phyloP scores from a whole-genome alignment of 2,797 vertebrate species.

The Leucoraja ocellata region DNA sequence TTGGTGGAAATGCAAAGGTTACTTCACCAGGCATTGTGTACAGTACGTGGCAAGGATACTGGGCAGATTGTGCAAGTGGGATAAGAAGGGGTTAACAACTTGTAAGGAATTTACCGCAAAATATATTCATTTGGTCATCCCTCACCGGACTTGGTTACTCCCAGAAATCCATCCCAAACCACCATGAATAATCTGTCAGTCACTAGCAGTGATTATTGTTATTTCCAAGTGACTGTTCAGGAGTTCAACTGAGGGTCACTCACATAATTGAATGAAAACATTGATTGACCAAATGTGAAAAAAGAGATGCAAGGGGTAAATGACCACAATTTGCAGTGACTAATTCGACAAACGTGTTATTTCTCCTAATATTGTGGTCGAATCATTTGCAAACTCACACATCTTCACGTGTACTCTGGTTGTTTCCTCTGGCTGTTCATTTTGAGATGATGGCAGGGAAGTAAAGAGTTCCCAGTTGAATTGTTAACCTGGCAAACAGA shows the following conservation, averaged over 20 bases:
- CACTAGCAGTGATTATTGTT: constrained; percentile 23
- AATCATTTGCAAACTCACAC: neutral
- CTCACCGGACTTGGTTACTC: neutral
- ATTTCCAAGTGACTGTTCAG: constrained; percentile 12
- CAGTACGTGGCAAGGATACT: neutral
- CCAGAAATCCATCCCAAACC: neutral
- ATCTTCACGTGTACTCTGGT: neutral
- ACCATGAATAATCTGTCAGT: constrained; percentile 7
- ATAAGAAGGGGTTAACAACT: neutral
- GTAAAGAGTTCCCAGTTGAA: neutral
- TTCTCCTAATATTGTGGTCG: neutral
- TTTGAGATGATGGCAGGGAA: neutral
- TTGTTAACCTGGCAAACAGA: neutral
- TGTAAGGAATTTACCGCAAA: neutral
- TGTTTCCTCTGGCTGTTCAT: neutral
- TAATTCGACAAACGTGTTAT: constrained; percentile 7
- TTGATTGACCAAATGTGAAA: constrained; percentile 25
- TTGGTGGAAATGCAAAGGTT: neutral
- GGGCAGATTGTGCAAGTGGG: neutral
- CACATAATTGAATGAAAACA: constrained; percentile 21
- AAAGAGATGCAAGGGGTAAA: neutral
- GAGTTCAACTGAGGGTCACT: constrained; percentile 25
- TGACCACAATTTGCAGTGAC: constrained; percentile 26
- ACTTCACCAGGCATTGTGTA: neutral
- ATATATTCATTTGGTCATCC: neutral